phyloP scores from a whole-genome alignment of 2,888 invertebrate species.

The Campoplex nolae region DNA sequence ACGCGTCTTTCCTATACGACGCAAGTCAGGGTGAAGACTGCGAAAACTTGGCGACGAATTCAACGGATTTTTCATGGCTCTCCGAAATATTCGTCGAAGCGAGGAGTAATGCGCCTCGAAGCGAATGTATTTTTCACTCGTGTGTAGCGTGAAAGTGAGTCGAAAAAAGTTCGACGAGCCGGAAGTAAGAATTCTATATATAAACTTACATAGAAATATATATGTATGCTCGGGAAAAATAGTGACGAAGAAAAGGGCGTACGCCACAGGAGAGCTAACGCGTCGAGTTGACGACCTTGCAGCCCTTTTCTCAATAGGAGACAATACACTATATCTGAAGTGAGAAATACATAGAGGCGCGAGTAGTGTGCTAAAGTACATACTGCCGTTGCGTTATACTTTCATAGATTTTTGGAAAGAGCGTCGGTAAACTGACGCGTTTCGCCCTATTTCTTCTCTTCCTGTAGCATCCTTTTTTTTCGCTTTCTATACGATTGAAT shows the following conservation, averaged over 20 bases:
- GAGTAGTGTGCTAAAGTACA: constrained; percentile 29
- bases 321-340: background rate
- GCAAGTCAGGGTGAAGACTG: constrained; percentile 4
- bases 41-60: constrained; percentile 52
- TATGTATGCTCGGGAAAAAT: background rate
- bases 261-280: background rate
- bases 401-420: constrained; percentile 35
- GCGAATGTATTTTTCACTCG: constrained; percentile 52
- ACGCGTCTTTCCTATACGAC: background rate
- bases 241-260: background rate
- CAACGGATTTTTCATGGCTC: constrained; percentile 50
- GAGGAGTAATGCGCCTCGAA: constrained; percentile 47
- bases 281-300: background rate
- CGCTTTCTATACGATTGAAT: constrained; percentile 44
- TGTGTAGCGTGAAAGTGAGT: constrained; percentile 64
- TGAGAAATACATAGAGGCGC: constrained; percentile 22
- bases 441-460: constrained; percentile 22
- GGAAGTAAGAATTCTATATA: constrained; percentile 60
- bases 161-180: constrained; percentile 67
- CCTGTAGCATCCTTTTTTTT: constrained; percentile 22
- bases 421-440: constrained; percentile 52
- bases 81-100: constrained; percentile 55
- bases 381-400: constrained; percentile 23
- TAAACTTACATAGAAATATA: constrained; percentile 24
- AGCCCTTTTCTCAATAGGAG: constrained; percentile 14